A percentile compares a stretch with the other conserved stretches of the same genome.
phyloP scores from a whole-genome alignment of 1,140 invertebrate genomes.

The Zaprionus lachaisei region DNA sequence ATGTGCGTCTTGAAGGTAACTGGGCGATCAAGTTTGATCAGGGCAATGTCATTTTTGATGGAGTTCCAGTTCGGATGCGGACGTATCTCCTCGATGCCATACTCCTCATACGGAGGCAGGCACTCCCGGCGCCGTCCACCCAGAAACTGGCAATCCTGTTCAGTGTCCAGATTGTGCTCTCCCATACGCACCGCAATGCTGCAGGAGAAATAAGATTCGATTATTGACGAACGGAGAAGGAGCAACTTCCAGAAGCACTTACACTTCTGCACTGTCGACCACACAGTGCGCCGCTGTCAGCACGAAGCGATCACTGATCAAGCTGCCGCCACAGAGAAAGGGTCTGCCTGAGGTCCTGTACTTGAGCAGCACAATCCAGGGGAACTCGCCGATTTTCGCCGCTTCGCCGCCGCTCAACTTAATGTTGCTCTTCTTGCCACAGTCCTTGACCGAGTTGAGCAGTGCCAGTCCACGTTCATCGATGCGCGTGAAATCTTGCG shows the following conservation, averaged over 20 bases:
- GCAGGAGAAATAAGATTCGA: not conserved
- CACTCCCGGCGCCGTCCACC: slow-evolving; percentile 65
- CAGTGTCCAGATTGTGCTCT: slow-evolving; percentile 86
- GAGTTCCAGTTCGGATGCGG: slow-evolving; percentile 87
- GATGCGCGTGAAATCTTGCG: slow-evolving; percentile 24
- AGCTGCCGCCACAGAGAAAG: slow-evolving; percentile 84
- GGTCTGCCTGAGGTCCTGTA: slow-evolving; percentile 62
- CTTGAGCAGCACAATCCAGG: slow-evolving; percentile 86
- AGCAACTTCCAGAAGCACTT: slow-evolving; percentile 50
- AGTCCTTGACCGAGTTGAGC: slow-evolving; percentile 45
- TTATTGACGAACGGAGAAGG: not conserved
- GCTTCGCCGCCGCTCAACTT: slow-evolving; percentile 78
- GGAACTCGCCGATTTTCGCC: slow-evolving; percentile 84
- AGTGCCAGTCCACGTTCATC: slow-evolving; percentile 41
- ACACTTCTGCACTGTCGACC: slow-evolving; percentile 36
- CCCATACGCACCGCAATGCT: slow-evolving; percentile 87
- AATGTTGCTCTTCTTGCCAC: slow-evolving; percentile 71
- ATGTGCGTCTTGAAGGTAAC: slow-evolving; percentile 63
- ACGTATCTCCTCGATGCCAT: slow-evolving; percentile 86
- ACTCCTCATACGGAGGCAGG: slow-evolving; percentile 85
- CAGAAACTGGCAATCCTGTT: slow-evolving; percentile 85
- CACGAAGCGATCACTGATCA: slow-evolving; percentile 85
- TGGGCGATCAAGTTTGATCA: slow-evolving; percentile 84
- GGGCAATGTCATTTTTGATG: slow-evolving; percentile 88
- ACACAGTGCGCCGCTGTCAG: slow-evolving; percentile 88